These are phyloP conservation scores for Carlito syrichta DNA, from an alignment of 2,113 vertebrate species.

Conservation along the genomic window DNA sequence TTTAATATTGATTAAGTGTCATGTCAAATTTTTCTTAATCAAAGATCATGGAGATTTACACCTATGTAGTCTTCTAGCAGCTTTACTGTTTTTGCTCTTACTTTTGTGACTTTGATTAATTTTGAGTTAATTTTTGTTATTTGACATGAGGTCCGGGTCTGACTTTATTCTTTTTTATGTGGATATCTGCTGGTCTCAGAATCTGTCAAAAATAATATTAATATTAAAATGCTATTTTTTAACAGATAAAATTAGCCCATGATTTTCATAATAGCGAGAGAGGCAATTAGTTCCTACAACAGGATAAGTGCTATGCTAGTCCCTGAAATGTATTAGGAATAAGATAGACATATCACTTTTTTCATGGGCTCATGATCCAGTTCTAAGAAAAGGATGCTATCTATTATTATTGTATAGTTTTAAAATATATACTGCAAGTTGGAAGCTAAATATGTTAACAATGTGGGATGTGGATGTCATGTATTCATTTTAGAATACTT, in stretches of 20 bases:
- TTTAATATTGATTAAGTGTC: background rate
- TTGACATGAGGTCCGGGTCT: background rate
- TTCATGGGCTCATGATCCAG: background rate
- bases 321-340: background rate
- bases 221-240: background rate
- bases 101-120: background rate
- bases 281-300: background rate
- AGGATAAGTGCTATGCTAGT: background rate
- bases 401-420: background rate
- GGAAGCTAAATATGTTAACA: background rate
- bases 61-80: background rate
- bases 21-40: background rate
- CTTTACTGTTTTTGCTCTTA: background rate
- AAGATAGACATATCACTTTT: background rate
- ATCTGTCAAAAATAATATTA: background rate
- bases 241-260: background rate
- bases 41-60: background rate
- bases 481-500: conserved; percentile 18
- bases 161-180: background rate
- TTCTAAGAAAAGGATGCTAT: background rate
- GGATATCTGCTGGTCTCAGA: background rate
- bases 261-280: background rate
- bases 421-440: background rate
- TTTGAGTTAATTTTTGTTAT: conserved; percentile 10
- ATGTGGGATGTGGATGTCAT: background rate